phyloP scores from a whole-genome alignment of 2,113 vertebrate species.

The Nesospiza acunhae region DNA sequence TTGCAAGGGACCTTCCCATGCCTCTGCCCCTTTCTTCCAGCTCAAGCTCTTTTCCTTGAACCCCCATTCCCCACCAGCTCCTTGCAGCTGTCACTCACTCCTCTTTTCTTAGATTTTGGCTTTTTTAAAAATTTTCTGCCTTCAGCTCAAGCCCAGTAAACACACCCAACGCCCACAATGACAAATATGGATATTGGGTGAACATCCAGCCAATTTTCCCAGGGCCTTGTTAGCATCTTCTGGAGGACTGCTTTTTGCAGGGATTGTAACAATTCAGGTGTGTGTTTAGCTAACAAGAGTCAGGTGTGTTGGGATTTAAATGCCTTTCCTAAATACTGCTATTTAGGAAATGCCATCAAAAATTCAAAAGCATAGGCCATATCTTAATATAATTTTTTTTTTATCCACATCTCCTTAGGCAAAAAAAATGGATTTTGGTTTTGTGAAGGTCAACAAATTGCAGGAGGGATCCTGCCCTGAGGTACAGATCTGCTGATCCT shows the following conservation, averaged over 20 bases:
- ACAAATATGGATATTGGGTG: not conserved
- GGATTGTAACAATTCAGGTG: not conserved
- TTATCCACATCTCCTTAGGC: not conserved
- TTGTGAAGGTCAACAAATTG: slow-evolving; percentile 5
- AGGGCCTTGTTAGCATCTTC: not conserved
- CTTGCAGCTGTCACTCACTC: accelerated
- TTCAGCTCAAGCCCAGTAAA: not conserved
- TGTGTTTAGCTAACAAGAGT: not conserved
- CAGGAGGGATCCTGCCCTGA: slow-evolving; percentile 12
- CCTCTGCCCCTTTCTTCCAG: not conserved
- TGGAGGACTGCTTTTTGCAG: not conserved
- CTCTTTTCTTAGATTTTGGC: not conserved
- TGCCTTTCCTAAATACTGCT: not conserved
- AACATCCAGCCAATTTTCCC: not conserved
- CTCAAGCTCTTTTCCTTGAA: not conserved
- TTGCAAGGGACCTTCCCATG: not conserved
- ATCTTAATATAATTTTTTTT: not conserved
- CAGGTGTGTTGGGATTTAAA: not conserved
- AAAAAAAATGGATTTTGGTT: not conserved
- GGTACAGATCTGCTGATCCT: not conserved
- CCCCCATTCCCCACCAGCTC: not conserved
- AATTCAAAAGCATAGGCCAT: not conserved
- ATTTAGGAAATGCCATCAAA: slow-evolving; percentile 1
- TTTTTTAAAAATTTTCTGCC: not conserved
- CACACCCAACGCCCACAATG: accelerated